Conservation (phyloP, 64 coral and sea anemone species). For the Montipora efflorescens region DNA sequence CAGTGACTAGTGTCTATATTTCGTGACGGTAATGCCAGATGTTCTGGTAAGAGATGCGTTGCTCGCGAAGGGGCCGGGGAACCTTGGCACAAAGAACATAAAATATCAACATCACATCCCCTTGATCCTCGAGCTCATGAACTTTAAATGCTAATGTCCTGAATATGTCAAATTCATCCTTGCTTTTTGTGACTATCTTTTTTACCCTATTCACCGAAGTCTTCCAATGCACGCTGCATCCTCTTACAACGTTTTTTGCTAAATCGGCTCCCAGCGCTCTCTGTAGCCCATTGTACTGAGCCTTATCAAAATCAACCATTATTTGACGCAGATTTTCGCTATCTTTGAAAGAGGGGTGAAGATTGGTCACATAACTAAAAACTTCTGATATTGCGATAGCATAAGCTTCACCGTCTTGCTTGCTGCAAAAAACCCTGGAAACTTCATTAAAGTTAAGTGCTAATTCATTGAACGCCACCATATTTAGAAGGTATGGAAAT, state of each 20-base stretch:
- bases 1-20: background rate
- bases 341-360: constrained; percentile 29
- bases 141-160: background rate
- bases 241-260: background rate
- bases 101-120: constrained; percentile 19
- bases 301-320: constrained; percentile 45
- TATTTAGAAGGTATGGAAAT: constrained; percentile 69
- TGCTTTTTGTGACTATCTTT: constrained; percentile 34
- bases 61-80: background rate
- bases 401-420: constrained; percentile 72
- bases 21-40: background rate
- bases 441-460: constrained; percentile 27
- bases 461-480: constrained; percentile 59
- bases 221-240: constrained; percentile 60
- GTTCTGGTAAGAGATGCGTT: constrained; percentile 9
- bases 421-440: constrained; percentile 49
- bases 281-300: constrained; percentile 54
- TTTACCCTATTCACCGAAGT: constrained; percentile 35
- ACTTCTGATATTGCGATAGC: constrained; percentile 21
- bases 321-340: constrained; percentile 8
- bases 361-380: constrained; percentile 16
- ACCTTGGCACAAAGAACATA: constrained; percentile 11
- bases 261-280: background rate
- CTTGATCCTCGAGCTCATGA: constrained; percentile 7
- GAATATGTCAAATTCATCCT: constrained; percentile 36